These are phyloP conservation scores for Eupeodes corollae DNA, from an alignment of 1,140 invertebrate genomes.

Conservation along the genomic window DNA sequence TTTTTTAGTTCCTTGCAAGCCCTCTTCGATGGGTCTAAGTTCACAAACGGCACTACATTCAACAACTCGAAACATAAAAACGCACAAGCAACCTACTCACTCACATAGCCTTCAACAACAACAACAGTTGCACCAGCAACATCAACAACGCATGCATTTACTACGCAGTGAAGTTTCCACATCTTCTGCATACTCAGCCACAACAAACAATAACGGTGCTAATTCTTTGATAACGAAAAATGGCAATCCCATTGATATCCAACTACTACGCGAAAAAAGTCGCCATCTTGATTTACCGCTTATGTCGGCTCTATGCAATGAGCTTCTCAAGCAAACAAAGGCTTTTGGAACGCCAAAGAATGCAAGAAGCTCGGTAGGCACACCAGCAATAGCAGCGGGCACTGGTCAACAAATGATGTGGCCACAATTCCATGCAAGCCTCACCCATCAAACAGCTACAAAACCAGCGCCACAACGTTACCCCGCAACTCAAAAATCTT, in stretches of 20 bases:
- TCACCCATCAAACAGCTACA: neutral
- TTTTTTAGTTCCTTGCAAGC: slow-evolving; percentile 30
- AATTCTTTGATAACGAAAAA: neutral
- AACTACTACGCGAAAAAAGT: slow-evolving; percentile 71
- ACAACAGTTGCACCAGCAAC: slow-evolving; percentile 19
- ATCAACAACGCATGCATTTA: neutral
- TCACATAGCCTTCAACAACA: slow-evolving; percentile 12
- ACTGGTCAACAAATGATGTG: neutral
- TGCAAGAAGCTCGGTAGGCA: slow-evolving; percentile 25
- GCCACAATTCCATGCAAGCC: too few species aligned
- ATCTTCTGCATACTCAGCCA: too few species aligned
- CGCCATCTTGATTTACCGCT: slow-evolving; percentile 76
- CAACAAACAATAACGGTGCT: too few species aligned
- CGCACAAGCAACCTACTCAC: slow-evolving; percentile 9
- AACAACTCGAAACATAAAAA: slow-evolving; percentile 8
- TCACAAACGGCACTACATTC: slow-evolving; percentile 23
- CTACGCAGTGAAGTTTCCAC: too few species aligned
- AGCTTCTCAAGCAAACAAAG: slow-evolving; percentile 74
- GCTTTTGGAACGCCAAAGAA: slow-evolving; percentile 64
- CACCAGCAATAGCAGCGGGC: slow-evolving; percentile 3
- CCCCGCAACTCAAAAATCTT: neutral
- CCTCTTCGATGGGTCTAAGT: slow-evolving; percentile 8
- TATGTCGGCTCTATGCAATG: slow-evolving; percentile 81
- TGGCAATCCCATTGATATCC: slow-evolving; percentile 53
- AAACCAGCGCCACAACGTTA: slow-evolving; percentile 7